A percentile compares a stretch with the other conserved stretches of the same genome.
Conservation (phyloP, 2,888 invertebrate genomes). For the Limnephilus rhombicus region DNA sequence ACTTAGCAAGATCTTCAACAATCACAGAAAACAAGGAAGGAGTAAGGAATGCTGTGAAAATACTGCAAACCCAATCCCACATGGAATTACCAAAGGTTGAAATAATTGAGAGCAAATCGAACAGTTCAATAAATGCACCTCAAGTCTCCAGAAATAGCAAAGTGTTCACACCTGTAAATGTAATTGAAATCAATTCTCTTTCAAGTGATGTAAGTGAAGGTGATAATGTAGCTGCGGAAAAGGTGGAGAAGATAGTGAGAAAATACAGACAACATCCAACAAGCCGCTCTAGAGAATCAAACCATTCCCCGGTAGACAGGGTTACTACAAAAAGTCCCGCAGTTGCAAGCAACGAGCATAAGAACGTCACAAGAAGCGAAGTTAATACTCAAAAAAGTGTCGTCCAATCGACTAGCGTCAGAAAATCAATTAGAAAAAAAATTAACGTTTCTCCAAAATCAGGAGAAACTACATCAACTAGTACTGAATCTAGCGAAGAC, state of each 20-base stretch:
- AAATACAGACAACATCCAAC: constrained; percentile 36
- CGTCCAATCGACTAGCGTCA: constrained; percentile 56
- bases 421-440: constrained; percentile 48
- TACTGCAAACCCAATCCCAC: constrained; percentile 63
- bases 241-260: constrained; percentile 44
- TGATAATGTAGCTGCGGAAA: constrained; percentile 60
- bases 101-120: constrained; percentile 61
- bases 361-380: constrained; percentile 8
- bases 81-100: constrained; percentile 64
- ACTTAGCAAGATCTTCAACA: constrained; percentile 25
- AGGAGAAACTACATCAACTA: constrained; percentile 30
- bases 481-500: constrained; percentile 23
- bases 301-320: neutral
- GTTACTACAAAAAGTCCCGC: neutral
- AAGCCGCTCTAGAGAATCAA: constrained; percentile 17
- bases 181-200: constrained; percentile 62
- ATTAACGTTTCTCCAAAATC: neutral
- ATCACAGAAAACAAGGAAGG: constrained; percentile 64
- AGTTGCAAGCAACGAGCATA: neutral
- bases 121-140: neutral
- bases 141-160: constrained; percentile 50
- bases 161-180: constrained; percentile 62
- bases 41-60: constrained; percentile 64
- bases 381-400: constrained; percentile 59
- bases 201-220: constrained; percentile 55